phyloP scores from a whole-genome alignment of 2,888 invertebrate species.

The Pseudoips prasinana region DNA sequence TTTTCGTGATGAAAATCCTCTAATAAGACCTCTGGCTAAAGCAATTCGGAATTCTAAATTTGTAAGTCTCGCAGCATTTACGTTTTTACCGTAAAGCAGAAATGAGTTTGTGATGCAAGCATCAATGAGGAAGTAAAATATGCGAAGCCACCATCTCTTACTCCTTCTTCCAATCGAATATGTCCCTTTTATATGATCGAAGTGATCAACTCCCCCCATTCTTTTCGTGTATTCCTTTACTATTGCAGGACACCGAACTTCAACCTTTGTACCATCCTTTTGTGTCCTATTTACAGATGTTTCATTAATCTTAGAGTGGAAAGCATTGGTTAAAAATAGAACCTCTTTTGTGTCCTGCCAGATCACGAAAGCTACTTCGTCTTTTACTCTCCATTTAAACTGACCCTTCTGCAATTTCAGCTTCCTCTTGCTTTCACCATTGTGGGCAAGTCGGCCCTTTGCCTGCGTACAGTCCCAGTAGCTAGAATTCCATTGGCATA shows the following conservation, averaged over 20 bases:
- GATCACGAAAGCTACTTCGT: conserved; percentile 23
- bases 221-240: conserved; percentile 32
- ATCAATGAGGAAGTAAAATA: conserved; percentile 31
- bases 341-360: conserved; percentile 38
- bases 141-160: conserved; percentile 27
- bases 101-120: conserved; percentile 27
- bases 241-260: conserved; percentile 12
- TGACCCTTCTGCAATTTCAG: conserved; percentile 28
- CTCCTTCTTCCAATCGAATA: conserved; percentile 30
- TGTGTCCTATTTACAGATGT: conserved; percentile 19
- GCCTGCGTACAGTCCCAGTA: conserved; percentile 10
- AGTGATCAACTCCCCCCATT: conserved; percentile 32
- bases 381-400: conserved; percentile 30
- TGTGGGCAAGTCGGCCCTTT: conserved; percentile 23
- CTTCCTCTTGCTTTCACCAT: conserved; percentile 21
- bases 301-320: conserved; percentile 27
- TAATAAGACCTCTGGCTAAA: conserved; percentile 25
- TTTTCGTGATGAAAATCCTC: conserved; percentile 22
- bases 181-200: conserved; percentile 25
- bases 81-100: conserved; percentile 19
- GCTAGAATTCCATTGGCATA: conserved; percentile 8
- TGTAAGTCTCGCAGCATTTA: conserved; percentile 20
- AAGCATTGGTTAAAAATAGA: conserved; percentile 30
- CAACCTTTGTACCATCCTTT: conserved; percentile 19
- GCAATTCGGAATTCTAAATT: conserved; percentile 27